Evolutionary conservation across 2,888 invertebrate genomes (phyloP), one percentile per base, ranked within the genome.

Genomic region (Crioceris asparagi): DNA sequence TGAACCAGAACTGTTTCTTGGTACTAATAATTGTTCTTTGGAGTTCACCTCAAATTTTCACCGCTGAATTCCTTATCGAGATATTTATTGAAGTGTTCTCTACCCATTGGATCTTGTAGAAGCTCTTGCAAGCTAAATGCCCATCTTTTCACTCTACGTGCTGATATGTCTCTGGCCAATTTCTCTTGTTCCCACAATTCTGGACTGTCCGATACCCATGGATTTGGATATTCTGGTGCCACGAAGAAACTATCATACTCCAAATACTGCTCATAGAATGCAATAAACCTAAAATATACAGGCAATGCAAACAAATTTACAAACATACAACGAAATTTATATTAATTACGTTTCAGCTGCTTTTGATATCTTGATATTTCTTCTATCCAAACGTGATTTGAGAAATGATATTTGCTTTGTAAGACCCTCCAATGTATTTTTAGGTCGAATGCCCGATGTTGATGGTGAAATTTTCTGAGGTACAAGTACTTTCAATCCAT

Each of bases 101-200:
- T 73, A 2, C 98, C 98, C 10, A 92, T 78, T n/a, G 88, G 79
- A 72, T 98, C 98, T 49, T 83, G 83, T 5, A 98, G 70, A 37
- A 98, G 69, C 65, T 98, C 98, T 46, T 93, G 84, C 38, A 98
- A 77, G 53, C 90, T 86, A 67, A 98, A 97, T 11, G 88, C 91
- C 98, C 98, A 99, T 54, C 93, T 78, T 52, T 93, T 87, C 0
- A 98, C 93, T 41, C 93, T 77, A 17, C 96, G 79, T 10, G 85
- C 75, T 33, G 96, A 87, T 55, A 98, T 80, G 65, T 96, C 94
- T 68, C 88, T 91, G 54, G 83, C 79, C 57, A 82, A 78, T 65
- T 83, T 91, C 64, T 98, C 97, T 62, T 85, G 86, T 54, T 97
- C 96, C 98, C 98, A 98, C 62, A 91, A 80, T 59, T 98, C 97